Percentiles rank a stretch among this genome's conserved stretches.
Evolutionary conservation across 2,888 invertebrate species (phyloP).

Genomic region (Smittia aterrima): DNA sequence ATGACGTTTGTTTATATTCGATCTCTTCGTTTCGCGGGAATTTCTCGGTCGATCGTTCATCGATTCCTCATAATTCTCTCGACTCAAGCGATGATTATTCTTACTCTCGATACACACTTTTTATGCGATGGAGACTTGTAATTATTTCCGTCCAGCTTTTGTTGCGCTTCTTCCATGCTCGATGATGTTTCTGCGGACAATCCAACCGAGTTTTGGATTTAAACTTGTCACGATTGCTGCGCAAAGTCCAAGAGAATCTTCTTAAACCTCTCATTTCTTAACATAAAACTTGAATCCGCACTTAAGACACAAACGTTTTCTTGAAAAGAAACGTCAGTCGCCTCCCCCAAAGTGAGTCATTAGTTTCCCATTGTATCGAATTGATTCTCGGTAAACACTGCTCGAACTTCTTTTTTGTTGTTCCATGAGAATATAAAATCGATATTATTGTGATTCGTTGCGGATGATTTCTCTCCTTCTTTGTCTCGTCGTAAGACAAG

Average conservation of each 20-base stretch:
- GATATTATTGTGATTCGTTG: conserved; percentile 33
- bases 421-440: neutral
- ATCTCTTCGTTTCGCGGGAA: conserved; percentile 30
- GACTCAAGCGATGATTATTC: conserved; percentile 33
- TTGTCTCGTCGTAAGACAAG: neutral
- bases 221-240: too few species aligned
- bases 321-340: too few species aligned
- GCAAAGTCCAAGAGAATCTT: too few species aligned
- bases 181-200: neutral
- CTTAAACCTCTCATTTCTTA: too few species aligned
- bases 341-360: neutral
- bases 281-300: too few species aligned
- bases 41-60: conserved; percentile 6
- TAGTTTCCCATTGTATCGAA: neutral
- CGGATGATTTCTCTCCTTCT: conserved; percentile 16
- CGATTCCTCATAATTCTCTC: conserved; percentile 40
- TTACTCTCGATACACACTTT: conserved; percentile 8
- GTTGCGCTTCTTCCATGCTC: conserved; percentile 25
- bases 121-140: conserved; percentile 1
- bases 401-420: neutral
- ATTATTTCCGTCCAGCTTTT: conserved; percentile 25
- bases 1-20: conserved; percentile 11
- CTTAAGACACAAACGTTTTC: too few species aligned
- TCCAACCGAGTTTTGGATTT: too few species aligned
- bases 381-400: neutral